phyloP scores from a whole-genome alignment of 2,888 invertebrate species.

The Scaptomyza flava region DNA sequence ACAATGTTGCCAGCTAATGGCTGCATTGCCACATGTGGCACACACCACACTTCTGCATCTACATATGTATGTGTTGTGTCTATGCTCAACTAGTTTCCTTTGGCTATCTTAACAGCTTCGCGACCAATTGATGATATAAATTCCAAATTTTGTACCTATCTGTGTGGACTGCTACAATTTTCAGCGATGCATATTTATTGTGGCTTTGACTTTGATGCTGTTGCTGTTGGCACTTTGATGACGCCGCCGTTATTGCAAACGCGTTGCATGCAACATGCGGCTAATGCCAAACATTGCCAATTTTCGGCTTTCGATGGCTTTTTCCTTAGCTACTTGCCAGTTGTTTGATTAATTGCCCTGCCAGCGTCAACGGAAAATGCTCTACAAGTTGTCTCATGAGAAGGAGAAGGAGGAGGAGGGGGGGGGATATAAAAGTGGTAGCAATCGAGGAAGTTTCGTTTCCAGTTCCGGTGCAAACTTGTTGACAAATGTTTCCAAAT shows the following conservation, averaged over 20 bases:
- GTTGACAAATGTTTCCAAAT: conserved; percentile 48
- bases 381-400: conserved; percentile 43
- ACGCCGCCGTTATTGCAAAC: conserved; percentile 1
- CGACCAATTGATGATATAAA: conserved; percentile 52
- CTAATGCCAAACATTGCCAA: conserved; percentile 13
- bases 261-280: conserved; percentile 38
- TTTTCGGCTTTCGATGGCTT: conserved; percentile 44
- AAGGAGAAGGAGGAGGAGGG: background rate
- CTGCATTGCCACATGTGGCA: conserved; percentile 38
- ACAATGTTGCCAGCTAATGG: conserved; percentile 50
- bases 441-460: conserved; percentile 6
- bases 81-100: conserved; percentile 8
- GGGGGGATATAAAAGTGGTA: background rate
- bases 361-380: conserved; percentile 54
- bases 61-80: background rate
- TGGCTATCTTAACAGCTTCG: conserved; percentile 45
- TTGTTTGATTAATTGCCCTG: conserved; percentile 68
- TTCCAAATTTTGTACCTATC: conserved; percentile 51
- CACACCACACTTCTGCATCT: background rate
- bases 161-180: conserved; percentile 38
- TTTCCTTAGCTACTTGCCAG: conserved; percentile 55
- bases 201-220: conserved; percentile 35
- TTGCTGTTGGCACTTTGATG: conserved; percentile 12
- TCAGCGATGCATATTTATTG: conserved; percentile 28
- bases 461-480: conserved; percentile 47